Evolutionary conservation across 1,140 invertebrate species (phyloP).

Genomic region (Acyrthosiphon pisum): DNA sequence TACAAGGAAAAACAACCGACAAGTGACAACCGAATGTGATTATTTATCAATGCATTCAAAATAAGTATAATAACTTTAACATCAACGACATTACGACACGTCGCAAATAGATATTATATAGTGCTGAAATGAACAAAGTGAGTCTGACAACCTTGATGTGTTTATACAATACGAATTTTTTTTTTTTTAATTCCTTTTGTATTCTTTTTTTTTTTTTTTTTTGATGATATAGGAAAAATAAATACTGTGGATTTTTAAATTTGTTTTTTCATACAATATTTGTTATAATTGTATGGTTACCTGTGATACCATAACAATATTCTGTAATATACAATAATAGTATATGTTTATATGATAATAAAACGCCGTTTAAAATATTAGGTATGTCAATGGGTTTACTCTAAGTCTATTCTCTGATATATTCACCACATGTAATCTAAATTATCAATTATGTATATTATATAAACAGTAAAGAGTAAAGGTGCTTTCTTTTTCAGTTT

Average conservation of each 20-base stretch:
- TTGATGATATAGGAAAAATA: no score
- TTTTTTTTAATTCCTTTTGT: background rate
- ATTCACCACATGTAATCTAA: background rate
- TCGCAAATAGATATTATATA: background rate
- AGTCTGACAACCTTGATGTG: background rate
- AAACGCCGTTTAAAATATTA: no score
- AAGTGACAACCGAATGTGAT: background rate
- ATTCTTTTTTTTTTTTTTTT: background rate
- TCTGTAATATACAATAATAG: no score
- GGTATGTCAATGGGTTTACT: background rate
- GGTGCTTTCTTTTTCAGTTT: background rate
- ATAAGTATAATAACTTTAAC: background rate
- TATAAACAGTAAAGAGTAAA: no score
- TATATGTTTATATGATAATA: no score
- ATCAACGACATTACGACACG: background rate
- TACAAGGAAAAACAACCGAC: background rate
- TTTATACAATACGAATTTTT: background rate
- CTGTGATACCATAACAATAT: no score
- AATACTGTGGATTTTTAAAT: no score
- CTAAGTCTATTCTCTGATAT: background rate
- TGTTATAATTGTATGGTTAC: no score
- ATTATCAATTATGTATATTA: background rate
- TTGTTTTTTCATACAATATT: no score
- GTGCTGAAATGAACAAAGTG: background rate
- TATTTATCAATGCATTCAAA: background rate